Base-by-base conservation (phyloP, 2,797 vertebrate species). In the Acestrorhynchus altus region DNA sequence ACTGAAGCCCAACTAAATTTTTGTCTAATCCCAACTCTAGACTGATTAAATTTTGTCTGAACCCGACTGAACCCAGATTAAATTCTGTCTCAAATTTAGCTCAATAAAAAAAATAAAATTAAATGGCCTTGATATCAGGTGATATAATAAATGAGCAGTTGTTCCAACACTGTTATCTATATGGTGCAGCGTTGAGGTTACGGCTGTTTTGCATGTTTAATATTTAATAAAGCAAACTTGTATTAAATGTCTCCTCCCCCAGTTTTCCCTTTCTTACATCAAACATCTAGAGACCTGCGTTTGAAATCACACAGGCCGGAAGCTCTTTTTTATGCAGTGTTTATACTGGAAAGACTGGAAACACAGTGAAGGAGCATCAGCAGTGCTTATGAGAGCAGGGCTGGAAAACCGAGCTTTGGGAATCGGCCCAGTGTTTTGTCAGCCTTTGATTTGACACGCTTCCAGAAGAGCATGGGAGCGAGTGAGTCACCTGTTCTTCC, bases 401-500 rank as follows among this genome's bases (percentile, higher is more conserved):
- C 61, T 64, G 35, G 10, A 73, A 81, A 72, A 68, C 24, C 18
- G 40, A 66, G 52, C 52, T 31, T 51, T 42, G 70, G 77, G 77
- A 77, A 79, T 68, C 59, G 15, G 49, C 69, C 67, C 20, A 76
- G 65, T 69, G 77, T 66, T 77, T 74, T 84, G 78, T 81, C 73
- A 44, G 64, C 68, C 79, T 76, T 80, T 83, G 78, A 81, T 83
- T 76, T 57, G 60, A 61, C 80, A 74, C 12, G 65, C 11, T 57
- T 72, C 28, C 63, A 56, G 64, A 80, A 81, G 61, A 83, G 59
- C 8, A 63, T 35, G 28, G 68, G 60, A 24, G 40, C 28, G 56
- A 61, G 74, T 57, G 64, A 82, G 74, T 77, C 77, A 79, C 74
- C 77, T 82, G 70, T 72, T 65, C 79, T 74, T 84, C 59, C 35